Base-by-base conservation (phyloP, 2,797 vertebrate species). In the Cuculus canorus region DNA sequence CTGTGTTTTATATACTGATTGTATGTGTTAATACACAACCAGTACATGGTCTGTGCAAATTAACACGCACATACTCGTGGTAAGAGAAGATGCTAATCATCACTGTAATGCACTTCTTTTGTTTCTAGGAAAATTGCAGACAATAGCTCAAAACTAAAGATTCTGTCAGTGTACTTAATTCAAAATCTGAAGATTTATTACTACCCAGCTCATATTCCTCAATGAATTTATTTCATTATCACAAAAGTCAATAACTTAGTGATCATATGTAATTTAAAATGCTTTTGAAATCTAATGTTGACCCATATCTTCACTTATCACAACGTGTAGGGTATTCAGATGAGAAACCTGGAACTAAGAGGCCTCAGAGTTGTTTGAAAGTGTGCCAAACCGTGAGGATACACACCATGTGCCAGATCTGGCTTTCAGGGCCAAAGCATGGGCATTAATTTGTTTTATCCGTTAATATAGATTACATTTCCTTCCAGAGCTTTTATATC, bases 321-420 rank as follows among this genome's bases (percentile, higher is more conserved):
- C 17, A 76, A 9, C 18, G 9, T 24, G 18, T 61, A 39, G 6
- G 10, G 6, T 72, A 71, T 39, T 92, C 35, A 82, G 23, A 54
- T 50, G 27, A 80, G 28, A 89, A 93, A 56, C 8, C 11, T 56
- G 17, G 11, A 72, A 56, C 19, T 33, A 65, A 52, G 33, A 66
- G 18, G 8, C 8, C 6, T 72, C 35, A 39, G 24, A 35, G 19
- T 12, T 53, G 3, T 68, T 37, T 79, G 47, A 52, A 32, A 78
- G 16, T 8, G 7, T 27, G 27, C 15, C 50, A 39, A 13, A 37
- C 28, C 18, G 7, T 1, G 3, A 70, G 33, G 23, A 64, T 11
- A 8, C 0, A 2, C 0, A 2, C 11, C 30, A 13, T 4, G 22
- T 81, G 28, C 39, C 72, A 17, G 15, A 2, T 11, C 7, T 68